Conservation (phyloP, 2,113 vertebrate genomes). For the Theristicus caerulescens region DNA sequence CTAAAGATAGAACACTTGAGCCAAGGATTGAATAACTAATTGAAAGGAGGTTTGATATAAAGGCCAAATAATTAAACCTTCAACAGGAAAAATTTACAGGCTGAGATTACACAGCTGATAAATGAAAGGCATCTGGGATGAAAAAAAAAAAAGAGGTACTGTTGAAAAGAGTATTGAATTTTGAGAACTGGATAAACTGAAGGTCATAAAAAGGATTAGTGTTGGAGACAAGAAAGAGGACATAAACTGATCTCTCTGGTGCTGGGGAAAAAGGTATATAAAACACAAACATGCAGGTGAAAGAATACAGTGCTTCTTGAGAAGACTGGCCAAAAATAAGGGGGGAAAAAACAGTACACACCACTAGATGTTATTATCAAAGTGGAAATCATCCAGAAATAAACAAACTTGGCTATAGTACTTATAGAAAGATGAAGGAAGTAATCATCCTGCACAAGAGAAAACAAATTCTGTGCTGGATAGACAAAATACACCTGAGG, state of each 20-base stretch:
- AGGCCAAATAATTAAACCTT: not conserved
- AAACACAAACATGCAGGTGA: not conserved
- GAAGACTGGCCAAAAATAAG: not conserved
- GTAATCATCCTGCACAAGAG: not conserved
- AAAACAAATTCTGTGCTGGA: not conserved
- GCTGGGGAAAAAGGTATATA: not conserved
- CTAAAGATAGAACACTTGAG: not conserved
- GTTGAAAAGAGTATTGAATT: not conserved
- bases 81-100: not conserved
- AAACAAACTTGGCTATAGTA: not conserved
- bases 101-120: not conserved
- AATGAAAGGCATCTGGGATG: not conserved
- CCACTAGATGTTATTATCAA: not conserved
- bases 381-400: not conserved
- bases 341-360: not conserved
- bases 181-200: not conserved
- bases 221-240: not conserved
- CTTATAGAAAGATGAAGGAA: not conserved
- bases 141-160: not conserved
- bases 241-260: not conserved
- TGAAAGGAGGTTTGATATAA: not conserved
- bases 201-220: not conserved
- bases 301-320: not conserved
- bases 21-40: not conserved
- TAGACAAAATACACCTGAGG: not conserved